A percentile compares a stretch with the other conserved stretches of the same genome.
These are phyloP conservation scores for Fulica atra DNA, from an alignment of 2,113 vertebrate species.

Conservation along the genomic window DNA sequence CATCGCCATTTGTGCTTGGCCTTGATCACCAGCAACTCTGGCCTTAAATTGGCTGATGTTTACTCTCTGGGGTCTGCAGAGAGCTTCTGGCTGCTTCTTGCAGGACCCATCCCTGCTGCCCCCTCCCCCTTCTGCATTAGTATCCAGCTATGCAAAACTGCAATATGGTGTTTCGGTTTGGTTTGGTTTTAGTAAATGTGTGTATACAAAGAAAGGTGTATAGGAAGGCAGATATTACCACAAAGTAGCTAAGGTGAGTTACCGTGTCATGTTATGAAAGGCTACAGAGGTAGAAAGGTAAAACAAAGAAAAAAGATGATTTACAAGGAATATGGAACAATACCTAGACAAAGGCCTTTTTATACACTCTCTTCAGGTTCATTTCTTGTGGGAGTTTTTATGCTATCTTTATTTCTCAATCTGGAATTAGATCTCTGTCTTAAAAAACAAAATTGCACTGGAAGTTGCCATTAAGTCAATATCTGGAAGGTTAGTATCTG, in stretches of 20 bases:
- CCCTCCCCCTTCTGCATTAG: too few relatives aligned
- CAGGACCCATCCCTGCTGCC: too few relatives aligned
- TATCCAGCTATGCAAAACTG: too few relatives aligned
- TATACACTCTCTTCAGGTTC: background rate
- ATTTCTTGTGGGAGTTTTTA: background rate
- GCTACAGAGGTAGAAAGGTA: background rate
- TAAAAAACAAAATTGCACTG: background rate
- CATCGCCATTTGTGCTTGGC: too few relatives aligned
- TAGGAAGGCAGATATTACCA: background rate
- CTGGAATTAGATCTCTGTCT: background rate
- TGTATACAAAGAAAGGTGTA: background rate
- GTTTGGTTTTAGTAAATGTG: background rate
- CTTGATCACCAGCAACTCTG: too few relatives aligned
- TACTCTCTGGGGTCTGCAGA: too few relatives aligned
- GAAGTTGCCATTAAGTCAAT: fast-evolving
- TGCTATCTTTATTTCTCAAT: background rate
- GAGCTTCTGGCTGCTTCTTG: too few relatives aligned
- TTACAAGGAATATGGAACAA: background rate
- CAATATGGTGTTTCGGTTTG: too few relatives aligned
- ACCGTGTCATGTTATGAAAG: background rate
- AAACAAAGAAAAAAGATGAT: background rate
- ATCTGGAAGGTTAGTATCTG: background rate
- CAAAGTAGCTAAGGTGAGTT: background rate
- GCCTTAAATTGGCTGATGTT: too few relatives aligned
- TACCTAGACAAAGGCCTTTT: background rate